phyloP scores from a whole-genome alignment of 2,797 vertebrate genomes.

The Pangasius krempfi region DNA sequence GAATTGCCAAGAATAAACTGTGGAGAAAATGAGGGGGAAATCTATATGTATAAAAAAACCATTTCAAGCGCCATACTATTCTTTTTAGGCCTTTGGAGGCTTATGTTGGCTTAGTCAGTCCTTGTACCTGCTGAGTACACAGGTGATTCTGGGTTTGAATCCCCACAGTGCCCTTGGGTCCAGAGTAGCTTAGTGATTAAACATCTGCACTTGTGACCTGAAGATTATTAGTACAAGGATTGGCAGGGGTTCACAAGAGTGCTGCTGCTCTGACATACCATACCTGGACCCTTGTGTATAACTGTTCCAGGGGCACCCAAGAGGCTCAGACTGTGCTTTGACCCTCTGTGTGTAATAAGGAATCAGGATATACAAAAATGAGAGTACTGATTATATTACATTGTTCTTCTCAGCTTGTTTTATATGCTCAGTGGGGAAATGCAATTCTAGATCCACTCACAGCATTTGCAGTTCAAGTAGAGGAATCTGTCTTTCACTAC shows the following conservation, averaged over 20 bases:
- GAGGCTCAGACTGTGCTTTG: not conserved
- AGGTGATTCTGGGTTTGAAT: not conserved
- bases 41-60: too few species aligned
- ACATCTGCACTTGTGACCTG: not conserved
- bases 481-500: not conserved
- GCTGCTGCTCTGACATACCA: not conserved
- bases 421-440: not conserved
- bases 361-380: not conserved
- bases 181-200: not conserved
- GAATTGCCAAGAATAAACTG: not conserved
- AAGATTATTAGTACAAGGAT: not conserved
- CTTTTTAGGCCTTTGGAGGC: not conserved
- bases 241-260: not conserved
- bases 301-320: not conserved
- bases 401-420: not conserved
- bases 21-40: not conserved
- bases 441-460: not conserved
- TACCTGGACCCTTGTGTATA: not conserved
- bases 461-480: constrained; percentile 6
- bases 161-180: not conserved
- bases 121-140: not conserved
- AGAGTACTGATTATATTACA: not conserved
- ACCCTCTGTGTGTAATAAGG: not conserved
- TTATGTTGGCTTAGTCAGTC: not conserved
- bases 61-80: not conserved